Percentiles rank a stretch among this genome's conserved stretches.
Evolutionary conservation across 1,140 invertebrate species (phyloP).

Genomic region (Drosophila gunungcola): DNA sequence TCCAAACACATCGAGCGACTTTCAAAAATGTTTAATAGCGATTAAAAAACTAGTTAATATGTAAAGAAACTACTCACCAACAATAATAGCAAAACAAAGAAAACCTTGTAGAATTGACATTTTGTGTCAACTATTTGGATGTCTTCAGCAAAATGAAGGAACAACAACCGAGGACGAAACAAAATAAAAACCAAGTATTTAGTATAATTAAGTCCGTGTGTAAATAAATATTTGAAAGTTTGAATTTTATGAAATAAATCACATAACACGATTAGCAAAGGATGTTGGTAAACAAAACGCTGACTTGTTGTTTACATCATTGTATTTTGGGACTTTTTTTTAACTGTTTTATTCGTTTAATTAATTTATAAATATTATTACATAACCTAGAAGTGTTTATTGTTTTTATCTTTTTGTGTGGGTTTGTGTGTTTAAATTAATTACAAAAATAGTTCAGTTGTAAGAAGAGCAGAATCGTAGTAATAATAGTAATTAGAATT

Average conservation of each 20-base stretch:
- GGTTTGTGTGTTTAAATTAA: slow-evolving; percentile 69
- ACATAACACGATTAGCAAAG: slow-evolving; percentile 55
- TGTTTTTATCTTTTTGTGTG: slow-evolving; percentile 51
- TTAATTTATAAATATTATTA: slow-evolving; percentile 84
- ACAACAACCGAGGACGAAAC: slow-evolving; percentile 15
- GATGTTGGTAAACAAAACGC: slow-evolving; percentile 47
- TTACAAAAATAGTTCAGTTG: slow-evolving; percentile 82
- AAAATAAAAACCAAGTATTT: slow-evolving; percentile 41
- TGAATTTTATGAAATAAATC: slow-evolving; percentile 73
- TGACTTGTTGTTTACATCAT: slow-evolving; percentile 40
- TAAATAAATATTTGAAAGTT: slow-evolving; percentile 77
- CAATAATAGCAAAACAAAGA: slow-evolving; percentile 6
- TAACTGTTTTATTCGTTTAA: slow-evolving; percentile 77
- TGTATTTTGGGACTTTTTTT: slow-evolving; percentile 59
- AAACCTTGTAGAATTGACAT: slow-evolving; percentile 42
- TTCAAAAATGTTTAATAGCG: slow-evolving; percentile 77
- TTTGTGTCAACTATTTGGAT: slow-evolving; percentile 33
- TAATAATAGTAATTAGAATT: slow-evolving; percentile 63
- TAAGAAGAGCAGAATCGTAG: slow-evolving; percentile 64
- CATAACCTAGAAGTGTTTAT: slow-evolving; percentile 75
- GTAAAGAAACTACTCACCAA: slow-evolving; percentile 50
- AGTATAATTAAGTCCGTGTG: slow-evolving; percentile 65
- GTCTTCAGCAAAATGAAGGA: slow-evolving; percentile 18
- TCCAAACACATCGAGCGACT: slow-evolving; percentile 71
- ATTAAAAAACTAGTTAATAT: slow-evolving; percentile 59